Evolutionary conservation across 1,140 invertebrate species (phyloP), one percentile per base, ranked within the genome.

Genomic region (Ceratina japonica): DNA sequence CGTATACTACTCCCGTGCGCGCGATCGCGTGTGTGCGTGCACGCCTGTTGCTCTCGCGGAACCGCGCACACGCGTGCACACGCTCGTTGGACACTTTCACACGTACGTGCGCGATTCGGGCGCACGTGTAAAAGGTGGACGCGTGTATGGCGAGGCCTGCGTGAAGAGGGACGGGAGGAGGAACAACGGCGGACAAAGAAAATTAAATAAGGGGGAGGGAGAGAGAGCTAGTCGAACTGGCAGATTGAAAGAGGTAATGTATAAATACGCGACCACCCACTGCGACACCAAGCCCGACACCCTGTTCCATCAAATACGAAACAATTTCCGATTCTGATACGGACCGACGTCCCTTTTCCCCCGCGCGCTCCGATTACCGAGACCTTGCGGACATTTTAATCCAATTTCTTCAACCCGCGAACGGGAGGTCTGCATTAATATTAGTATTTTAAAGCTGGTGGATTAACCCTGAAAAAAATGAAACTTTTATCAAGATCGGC

Each of bases 181-280:
- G 79, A 83, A 15, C 16, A n/a, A 10, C 31, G 49, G 49, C 61
- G 31, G n/a, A 18, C 49, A 22, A 20, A 12, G 73, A 44, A 73
- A 74, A 62, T 65, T 61, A 59, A 69, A 37, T 62, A 65, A 68
- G 65, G 52, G 27, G 62, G 69, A 82, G 70, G 77, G 74, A 20
- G 66, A 73, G 37, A 62, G 81, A 77, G 62, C 62, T 59, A 75
- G 80, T 58, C 81, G 70, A 81, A 83, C 62, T 80, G 77, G 85
- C 79, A 86, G 87, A 87, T 83, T 78, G 85, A 88, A 85, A 88
- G 86, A 87, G 87, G 83, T 87, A 87, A 87, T 85, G 87, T 89
- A 88, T 85, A 85, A 87, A 88, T 82, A 83, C 81, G 83, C 81
- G 89, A 89, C 90, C 90, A 90, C 90, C 90, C 89, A 90, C 83